A percentile compares a stretch with the other conserved stretches of the same genome.
Evolutionary conservation across 2,888 invertebrate genomes (phyloP).

Genomic region (Nematopogon swammerdamellus): DNA sequence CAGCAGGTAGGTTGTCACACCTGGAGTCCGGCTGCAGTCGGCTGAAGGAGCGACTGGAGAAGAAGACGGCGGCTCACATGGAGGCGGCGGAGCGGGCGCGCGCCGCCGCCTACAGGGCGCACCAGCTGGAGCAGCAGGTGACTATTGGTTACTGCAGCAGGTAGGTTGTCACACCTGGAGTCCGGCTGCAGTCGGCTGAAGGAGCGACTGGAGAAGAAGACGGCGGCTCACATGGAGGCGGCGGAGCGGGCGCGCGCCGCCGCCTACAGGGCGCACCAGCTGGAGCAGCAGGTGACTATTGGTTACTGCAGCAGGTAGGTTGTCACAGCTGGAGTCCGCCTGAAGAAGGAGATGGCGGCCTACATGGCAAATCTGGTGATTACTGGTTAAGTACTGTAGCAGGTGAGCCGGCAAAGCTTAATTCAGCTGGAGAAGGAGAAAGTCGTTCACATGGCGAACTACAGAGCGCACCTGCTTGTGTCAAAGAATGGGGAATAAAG

Average conservation of each 20-base stretch:
- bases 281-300: slow-evolving; percentile 51
- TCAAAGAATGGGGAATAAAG: background rate
- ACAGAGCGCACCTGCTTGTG: background rate
- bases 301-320: slow-evolving; percentile 56
- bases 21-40: slow-evolving; percentile 77
- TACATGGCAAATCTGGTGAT: slow-evolving; percentile 66
- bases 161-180: slow-evolving; percentile 90
- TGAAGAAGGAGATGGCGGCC: slow-evolving; percentile 75
- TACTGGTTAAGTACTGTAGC: slow-evolving; percentile 48
- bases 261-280: slow-evolving; percentile 55
- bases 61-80: slow-evolving; percentile 83
- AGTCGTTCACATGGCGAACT: background rate
- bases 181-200: slow-evolving; percentile 77
- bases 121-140: slow-evolving; percentile 60
- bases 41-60: slow-evolving; percentile 83
- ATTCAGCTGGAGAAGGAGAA: slow-evolving; percentile 46
- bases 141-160: slow-evolving; percentile 23
- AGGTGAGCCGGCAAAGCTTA: no score
- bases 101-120: slow-evolving; percentile 54
- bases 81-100: slow-evolving; percentile 78
- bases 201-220: slow-evolving; percentile 86
- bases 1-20: slow-evolving; percentile 81
- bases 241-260: slow-evolving; percentile 72
- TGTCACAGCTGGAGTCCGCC: slow-evolving; percentile 75
- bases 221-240: slow-evolving; percentile 82